Percentiles rank a stretch among this genome's conserved stretches.
Conservation (phyloP, 2,113 vertebrate genomes). For the Cervus canadensis region DNA sequence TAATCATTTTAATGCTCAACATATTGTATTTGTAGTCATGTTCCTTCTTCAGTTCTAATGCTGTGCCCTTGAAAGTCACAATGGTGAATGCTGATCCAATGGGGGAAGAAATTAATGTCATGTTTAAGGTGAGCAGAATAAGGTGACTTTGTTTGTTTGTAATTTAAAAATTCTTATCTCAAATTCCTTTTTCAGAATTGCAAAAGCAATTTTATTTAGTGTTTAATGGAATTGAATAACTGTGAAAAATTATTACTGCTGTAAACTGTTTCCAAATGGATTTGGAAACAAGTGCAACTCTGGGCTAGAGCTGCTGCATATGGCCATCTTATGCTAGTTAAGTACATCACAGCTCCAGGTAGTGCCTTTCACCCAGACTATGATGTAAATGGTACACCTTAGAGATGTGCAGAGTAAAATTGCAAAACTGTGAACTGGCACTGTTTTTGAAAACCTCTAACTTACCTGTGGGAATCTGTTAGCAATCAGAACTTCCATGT, state of each 20-base stretch:
- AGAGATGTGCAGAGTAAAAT: background rate
- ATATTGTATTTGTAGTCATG: slow-evolving; percentile 87
- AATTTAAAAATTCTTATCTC: background rate
- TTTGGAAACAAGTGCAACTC: background rate
- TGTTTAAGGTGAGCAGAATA: slow-evolving; percentile 93
- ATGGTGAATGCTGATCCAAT: slow-evolving; percentile 94
- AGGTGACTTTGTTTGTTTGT: background rate
- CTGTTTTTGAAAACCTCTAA: background rate
- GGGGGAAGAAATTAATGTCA: slow-evolving; percentile 98
- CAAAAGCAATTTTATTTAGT: background rate
- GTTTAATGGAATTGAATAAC: background rate
- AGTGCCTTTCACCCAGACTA: background rate
- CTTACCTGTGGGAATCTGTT: background rate
- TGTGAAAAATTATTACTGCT: background rate
- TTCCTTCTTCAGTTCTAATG: slow-evolving; percentile 99
- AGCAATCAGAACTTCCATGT: background rate
- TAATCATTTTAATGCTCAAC: slow-evolving; percentile 56
- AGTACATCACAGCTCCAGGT: background rate
- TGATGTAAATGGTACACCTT: background rate
- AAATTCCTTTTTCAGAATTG: slow-evolving; percentile 10
- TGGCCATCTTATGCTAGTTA: background rate
- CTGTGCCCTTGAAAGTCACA: slow-evolving; percentile 93
- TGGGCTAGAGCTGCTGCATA: background rate
- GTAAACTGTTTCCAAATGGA: background rate
- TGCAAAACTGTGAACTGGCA: background rate